Base-by-base conservation (phyloP, 2,113 vertebrate species). In the Calypte anna region DNA sequence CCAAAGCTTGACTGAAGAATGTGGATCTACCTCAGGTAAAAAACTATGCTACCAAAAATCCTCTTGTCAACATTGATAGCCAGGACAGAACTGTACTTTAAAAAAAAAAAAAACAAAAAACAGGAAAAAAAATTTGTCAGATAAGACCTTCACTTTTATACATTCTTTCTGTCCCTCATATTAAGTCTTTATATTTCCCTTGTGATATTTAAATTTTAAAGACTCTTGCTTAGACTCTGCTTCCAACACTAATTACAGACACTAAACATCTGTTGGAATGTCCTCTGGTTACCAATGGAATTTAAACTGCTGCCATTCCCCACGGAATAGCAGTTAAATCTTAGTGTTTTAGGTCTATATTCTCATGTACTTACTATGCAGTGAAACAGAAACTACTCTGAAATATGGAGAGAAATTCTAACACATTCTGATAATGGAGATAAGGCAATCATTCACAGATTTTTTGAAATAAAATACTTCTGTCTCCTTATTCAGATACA, bases 211-310 rank as follows among this genome's bases (percentile, higher is more conserved):
- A 86, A 95, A 82, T 64, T 94, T 94, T 94, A 83, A 93, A 94
- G 50, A 83, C 61, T 69, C 77, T 67, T 90, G 62, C 62, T 94
- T n/a, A 76, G 74, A 85, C 40, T 76, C 36, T 90, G 76, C 82
- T 97, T 96, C 72, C 50, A 57, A 64, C 62, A 70, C 62, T 97
- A 96, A 97, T 96, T 96, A 93, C 83, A 94, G 94, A 75, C 70
- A 80, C 91, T 93, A 88, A 94, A 36, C 88, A 94, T 91, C 58
- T 89, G 83, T 43, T 51, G 3, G 38, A 93, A 86, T 85, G 59
- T 96, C 96, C 82, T 96, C 72, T 93, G 28, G 54, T 96, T 96
- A 66, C 48, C 43, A 8, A 51, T 90, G 82, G 23, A 96, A 86
- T 94, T 82, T 95, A 96, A 97, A 91, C 77, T 93, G 46, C 46